Evolutionary conservation across 2,888 invertebrate species (phyloP), one percentile per base, ranked within the genome.

Genomic region (Heteromurus nitidus): DNA sequence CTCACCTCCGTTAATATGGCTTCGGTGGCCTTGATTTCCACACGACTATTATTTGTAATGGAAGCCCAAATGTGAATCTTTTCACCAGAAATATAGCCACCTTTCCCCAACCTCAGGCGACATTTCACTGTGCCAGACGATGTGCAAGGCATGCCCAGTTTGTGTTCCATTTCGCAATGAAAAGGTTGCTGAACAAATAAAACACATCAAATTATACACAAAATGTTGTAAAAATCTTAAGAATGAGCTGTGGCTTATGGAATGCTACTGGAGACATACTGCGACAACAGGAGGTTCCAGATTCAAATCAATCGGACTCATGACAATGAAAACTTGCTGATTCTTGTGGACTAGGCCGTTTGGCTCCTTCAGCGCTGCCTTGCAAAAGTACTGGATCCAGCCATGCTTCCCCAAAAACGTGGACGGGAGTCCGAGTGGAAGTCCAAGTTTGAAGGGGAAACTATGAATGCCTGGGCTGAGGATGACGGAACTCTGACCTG

Each of bases 291-390:
- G 68, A 36, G 53, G 47, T 47, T 76, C 67, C 36, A 65, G 90
- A 90, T 97, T 97, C 88, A 97, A 91, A 89, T 97, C 96, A 86
- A 97, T 96, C 3, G 97, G 97, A 89, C 96, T 97, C 96, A 97
- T 96, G 2, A 97, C 96, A 88, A 97, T 96, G 90, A 97, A 97
- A n/a, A 97, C 97, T 90, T 97, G 97, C 89, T 97, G 96, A 89
- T 97, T 97, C 90, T 97, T 97, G 89, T 97, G 97, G 3, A 96
- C 95, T 44, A 97, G 90, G 0, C 96, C 96, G 85, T 94, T 94
- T 7, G 96, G 95, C 88, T 97, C 97, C 64, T 96, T 91, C 20
- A 96, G 90, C 0, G 96, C 96, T 22, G 96, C 95, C 89, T 96
- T 96, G 88, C 96, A 97, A 89, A 93, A 97, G 90, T 96, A 97